phyloP scores from a whole-genome alignment of 1,140 invertebrate genomes.

The Polyergus mexicanus region DNA sequence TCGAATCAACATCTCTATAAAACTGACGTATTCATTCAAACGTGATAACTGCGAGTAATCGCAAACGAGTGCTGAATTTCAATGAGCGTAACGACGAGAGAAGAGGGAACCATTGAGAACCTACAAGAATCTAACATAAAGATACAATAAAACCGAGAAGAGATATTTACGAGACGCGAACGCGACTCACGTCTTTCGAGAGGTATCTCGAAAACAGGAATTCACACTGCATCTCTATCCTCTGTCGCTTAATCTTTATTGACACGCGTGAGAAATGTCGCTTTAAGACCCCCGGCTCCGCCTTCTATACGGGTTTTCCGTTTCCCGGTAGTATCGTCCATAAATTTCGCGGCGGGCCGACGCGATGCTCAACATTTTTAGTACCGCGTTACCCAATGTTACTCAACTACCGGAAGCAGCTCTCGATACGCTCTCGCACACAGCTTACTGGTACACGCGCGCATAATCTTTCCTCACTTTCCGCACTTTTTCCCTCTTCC shows the following conservation, averaged over 20 bases:
- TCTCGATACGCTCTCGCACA: slow-evolving; percentile 24
- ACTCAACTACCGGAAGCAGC: not conserved
- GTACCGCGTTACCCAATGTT: slow-evolving; percentile 57
- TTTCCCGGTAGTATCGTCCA: slow-evolving; percentile 51
- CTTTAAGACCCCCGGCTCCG: slow-evolving; percentile 53
- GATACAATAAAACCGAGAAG: not conserved
- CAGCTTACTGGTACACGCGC: not conserved
- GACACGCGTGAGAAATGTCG: slow-evolving; percentile 66
- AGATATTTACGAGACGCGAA: not conserved
- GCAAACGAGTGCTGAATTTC: not conserved
- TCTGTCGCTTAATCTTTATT: slow-evolving; percentile 60
- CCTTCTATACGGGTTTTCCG: slow-evolving; percentile 53
- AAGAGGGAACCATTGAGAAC: not conserved
- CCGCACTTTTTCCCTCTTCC: not conserved
- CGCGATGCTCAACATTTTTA: slow-evolving; percentile 70
- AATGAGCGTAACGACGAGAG: not conserved
- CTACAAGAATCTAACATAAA: not conserved
- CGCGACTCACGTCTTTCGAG: too few species aligned
- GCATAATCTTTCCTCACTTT: not conserved
- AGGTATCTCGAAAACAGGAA: not conserved
- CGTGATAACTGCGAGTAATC: not conserved
- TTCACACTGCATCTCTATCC: not conserved
- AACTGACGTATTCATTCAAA: not conserved
- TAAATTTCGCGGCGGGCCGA: slow-evolving; percentile 66
- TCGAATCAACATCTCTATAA: not conserved